Percentiles rank a stretch among this genome's conserved stretches.
Evolutionary conservation across 2,888 invertebrate species (phyloP).

Genomic region (Clostera curtula): DNA sequence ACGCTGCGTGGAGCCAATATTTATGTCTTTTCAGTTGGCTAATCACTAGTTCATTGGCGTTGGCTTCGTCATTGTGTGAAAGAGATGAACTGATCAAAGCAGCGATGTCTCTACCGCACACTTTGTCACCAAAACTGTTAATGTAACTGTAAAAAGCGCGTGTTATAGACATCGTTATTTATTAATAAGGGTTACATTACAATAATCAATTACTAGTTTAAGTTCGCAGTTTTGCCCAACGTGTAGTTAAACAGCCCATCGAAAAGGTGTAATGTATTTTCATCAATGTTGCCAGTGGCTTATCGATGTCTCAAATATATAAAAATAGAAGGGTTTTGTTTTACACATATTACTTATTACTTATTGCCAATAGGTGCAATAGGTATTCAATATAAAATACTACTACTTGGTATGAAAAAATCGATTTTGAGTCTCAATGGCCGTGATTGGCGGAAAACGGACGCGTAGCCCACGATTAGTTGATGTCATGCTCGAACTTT

Average conservation of each 20-base stretch:
- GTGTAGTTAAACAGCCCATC: no score
- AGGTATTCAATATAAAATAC: conserved; percentile 7
- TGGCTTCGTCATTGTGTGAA: conserved; percentile 3
- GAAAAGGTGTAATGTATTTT: no score
- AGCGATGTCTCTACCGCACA: conserved; percentile 52
- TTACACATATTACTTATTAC: background rate
- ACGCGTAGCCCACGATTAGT: no score
- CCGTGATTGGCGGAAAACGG: no score
- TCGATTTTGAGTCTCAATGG: no score
- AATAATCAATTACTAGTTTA: no score
- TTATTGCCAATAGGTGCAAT: background rate
- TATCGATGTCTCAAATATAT: no score
- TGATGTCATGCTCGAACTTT: no score
- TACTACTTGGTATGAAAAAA: no score
- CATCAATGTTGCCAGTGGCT: no score
- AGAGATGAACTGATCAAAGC: conserved; percentile 45
- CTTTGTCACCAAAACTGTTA: conserved; percentile 72
- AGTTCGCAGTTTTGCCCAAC: no score
- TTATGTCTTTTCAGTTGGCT: conserved; percentile 73
- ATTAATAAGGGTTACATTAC: background rate
- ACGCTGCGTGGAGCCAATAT: conserved; percentile 77
- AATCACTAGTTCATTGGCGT: conserved; percentile 21
- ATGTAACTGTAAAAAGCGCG: conserved; percentile 56
- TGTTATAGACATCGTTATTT: background rate
- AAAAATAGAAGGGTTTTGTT: no score